Evolutionary conservation across 2,888 invertebrate genomes (phyloP).

Genomic region (Noctua pronuba): DNA sequence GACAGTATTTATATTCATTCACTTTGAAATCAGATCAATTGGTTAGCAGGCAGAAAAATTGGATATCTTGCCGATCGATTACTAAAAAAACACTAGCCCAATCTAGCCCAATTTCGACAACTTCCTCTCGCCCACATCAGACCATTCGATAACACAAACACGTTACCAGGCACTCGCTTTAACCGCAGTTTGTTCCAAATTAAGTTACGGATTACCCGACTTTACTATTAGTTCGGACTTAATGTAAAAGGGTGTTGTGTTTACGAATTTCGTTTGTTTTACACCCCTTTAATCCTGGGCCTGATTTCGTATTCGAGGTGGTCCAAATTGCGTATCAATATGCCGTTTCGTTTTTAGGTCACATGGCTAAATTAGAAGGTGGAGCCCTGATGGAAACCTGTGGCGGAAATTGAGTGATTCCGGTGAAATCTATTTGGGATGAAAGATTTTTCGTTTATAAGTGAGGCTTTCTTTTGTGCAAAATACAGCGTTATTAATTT

Average conservation of each 20-base stretch:
- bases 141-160: conserved; percentile 56
- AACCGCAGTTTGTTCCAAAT: conserved; percentile 64
- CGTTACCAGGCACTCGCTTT: conserved; percentile 43
- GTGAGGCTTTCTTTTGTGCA: neutral
- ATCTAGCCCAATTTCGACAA: conserved; percentile 8
- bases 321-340: conserved; percentile 59
- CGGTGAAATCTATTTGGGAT: conserved; percentile 21
- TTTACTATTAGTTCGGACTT: conserved; percentile 65
- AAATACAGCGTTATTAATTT: neutral
- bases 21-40: neutral
- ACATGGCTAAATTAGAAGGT: conserved; percentile 35
- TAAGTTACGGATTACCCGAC: conserved; percentile 65
- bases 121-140: conserved; percentile 12
- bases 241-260: conserved; percentile 68
- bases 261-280: conserved; percentile 65
- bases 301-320: conserved; percentile 62
- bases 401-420: conserved; percentile 35
- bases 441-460: conserved; percentile 9
- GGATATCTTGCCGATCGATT: neutral
- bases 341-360: conserved; percentile 53
- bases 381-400: conserved; percentile 4
- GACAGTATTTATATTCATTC: too few species aligned
- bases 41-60: neutral
- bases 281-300: conserved; percentile 59
- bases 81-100: conserved; percentile 5